phyloP scores from a whole-genome alignment of 2,888 invertebrate species.

The Allophyes oxyacanthae region DNA sequence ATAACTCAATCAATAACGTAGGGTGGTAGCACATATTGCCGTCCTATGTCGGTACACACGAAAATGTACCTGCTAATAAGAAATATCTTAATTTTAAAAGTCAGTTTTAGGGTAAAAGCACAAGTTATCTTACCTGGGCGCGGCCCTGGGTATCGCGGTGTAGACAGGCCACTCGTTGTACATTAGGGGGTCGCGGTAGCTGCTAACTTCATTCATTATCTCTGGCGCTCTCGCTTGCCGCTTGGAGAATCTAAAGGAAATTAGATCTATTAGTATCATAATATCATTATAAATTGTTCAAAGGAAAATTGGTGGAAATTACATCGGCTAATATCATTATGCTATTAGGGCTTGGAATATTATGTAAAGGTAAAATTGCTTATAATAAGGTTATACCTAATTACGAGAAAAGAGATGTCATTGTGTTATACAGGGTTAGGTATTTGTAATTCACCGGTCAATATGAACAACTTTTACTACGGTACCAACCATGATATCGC shows the following conservation, averaged over 20 bases:
- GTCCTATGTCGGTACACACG: background rate
- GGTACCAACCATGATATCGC: too few species aligned
- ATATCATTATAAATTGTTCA: background rate
- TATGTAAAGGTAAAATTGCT: too few species aligned
- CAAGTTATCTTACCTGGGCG: conserved; percentile 83
- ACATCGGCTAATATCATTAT: too few species aligned
- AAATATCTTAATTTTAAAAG: too few species aligned
- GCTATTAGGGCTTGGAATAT: too few species aligned
- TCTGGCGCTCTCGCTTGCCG: conserved; percentile 96
- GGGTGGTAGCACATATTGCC: background rate
- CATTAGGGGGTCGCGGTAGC: conserved; percentile 94
- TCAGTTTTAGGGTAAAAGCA: background rate
- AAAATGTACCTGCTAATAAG: too few species aligned
- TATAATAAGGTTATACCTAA: too few species aligned
- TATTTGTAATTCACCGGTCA: too few species aligned
- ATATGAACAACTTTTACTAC: too few species aligned
- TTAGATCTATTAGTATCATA: conserved; percentile 7
- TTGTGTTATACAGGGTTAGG: too few species aligned
- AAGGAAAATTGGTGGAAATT: too few species aligned
- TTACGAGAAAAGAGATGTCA: too few species aligned
- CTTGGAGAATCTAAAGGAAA: conserved; percentile 92
- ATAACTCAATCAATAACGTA: background rate
- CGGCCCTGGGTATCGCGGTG: conserved; percentile 80
- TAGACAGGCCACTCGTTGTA: conserved; percentile 95
- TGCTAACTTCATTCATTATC: conserved; percentile 95